Base-by-base conservation (phyloP, 1,140 invertebrate species). In the Drosophila ercepeae region DNA sequence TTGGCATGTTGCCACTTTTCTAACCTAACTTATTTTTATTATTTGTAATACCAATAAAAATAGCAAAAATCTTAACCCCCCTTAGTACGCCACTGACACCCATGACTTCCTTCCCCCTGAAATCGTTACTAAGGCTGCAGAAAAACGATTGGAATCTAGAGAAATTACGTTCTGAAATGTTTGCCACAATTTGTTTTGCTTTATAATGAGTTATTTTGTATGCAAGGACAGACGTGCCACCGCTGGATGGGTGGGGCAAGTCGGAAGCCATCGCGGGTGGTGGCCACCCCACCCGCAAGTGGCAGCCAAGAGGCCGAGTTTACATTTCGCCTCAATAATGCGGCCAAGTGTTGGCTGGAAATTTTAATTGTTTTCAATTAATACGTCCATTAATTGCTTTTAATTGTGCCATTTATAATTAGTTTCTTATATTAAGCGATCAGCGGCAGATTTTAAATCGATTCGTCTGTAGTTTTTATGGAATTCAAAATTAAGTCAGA, bases 131-230 rank as follows among this genome's bases (percentile, higher is more conserved):
- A 46, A 23, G 16, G 21, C 29, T 39, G 25, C 18, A 46, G 50
- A 50, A 63, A 59, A 60, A 59, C 51, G 63, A 69, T 69, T 69
- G 64, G 50, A 69, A 81, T 82, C 78, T 74, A 14, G 44, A 57
- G 52, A 75, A 83, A 83, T 84, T 69, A 71, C 60, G 75, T 52
- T 57, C 41, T 83, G 79, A 83, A 83, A 83, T 83, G 74, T 83
- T 77, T 46, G 79, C 75, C 70, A 67, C 79, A 83, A 83, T 83
- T 83, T 83, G 79, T 83, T 78, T 71, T 78, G 79, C 71, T 68
- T 78, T 83, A 82, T 83, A 83, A 83, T 83, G 75, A 83, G 79
- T 75, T 70, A 64, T 70, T 77, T 74, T 72, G 57, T 78, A 72
- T 71, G 75, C 55, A 41, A 60, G 71, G 63, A 44, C 52, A 63